Evolutionary conservation across 1,140 invertebrate genomes (phyloP).

Genomic region (Proales similis): DNA sequence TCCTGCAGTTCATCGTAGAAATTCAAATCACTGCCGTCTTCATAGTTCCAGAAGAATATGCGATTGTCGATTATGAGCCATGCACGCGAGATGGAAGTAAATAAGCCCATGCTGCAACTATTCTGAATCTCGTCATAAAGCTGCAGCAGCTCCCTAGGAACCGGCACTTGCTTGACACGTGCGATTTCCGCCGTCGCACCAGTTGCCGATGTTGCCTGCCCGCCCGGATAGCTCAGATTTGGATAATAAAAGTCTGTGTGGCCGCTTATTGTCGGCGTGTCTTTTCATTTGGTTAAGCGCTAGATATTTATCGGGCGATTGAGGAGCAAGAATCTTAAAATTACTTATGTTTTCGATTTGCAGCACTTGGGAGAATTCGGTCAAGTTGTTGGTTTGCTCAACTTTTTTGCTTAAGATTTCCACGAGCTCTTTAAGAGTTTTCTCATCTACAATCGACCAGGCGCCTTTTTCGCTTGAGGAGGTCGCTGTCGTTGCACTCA

Average conservation of each 20-base stretch:
- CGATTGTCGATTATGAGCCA: constrained; percentile 96
- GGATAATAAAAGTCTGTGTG: constrained; percentile 83
- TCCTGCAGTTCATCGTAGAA: constrained; percentile 26
- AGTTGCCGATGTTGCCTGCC: constrained; percentile 57
- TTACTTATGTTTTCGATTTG: constrained; percentile 38
- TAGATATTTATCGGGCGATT: not conserved
- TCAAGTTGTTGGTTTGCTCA: constrained; percentile 15
- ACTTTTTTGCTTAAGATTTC: constrained; percentile 36
- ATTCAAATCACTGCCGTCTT: constrained; percentile 59
- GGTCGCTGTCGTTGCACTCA: too few species aligned
- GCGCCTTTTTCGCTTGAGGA: too few species aligned
- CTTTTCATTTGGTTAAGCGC: constrained; percentile 41
- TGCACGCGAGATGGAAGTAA: constrained; percentile 85
- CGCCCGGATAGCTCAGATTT: constrained; percentile 60
- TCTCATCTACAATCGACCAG: constrained; percentile 34
- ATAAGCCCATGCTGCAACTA: constrained; percentile 88
- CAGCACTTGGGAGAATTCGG: constrained; percentile 27
- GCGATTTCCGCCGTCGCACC: constrained; percentile 63
- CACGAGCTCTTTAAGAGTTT: constrained; percentile 13
- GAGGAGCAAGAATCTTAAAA: not conserved
- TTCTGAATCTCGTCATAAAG: constrained; percentile 78
- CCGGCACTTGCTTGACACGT: constrained; percentile 70
- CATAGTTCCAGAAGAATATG: constrained; percentile 92
- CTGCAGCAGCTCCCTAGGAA: constrained; percentile 83
- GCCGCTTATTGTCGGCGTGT: constrained; percentile 69